Evolutionary conservation across 2,888 invertebrate species (phyloP).

Genomic region (Endomychus coccineus): DNA sequence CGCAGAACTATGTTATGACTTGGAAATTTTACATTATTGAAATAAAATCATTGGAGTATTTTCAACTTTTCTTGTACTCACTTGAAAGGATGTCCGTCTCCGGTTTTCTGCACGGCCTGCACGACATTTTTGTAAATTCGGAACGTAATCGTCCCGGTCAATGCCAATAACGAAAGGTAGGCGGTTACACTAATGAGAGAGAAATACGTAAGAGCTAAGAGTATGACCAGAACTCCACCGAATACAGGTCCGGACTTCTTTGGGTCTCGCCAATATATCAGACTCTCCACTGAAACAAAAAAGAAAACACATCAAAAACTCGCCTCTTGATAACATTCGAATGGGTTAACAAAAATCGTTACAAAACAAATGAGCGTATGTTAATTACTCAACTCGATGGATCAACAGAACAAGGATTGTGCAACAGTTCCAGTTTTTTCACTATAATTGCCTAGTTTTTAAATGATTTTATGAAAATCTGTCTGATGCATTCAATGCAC

Average conservation of each 20-base stretch:
- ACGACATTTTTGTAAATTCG: conserved; percentile 93
- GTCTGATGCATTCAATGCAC: too few relatives aligned
- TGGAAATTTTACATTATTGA: background rate
- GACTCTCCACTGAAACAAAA: conserved; percentile 74
- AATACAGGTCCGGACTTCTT: conserved; percentile 92
- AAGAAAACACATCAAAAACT: too few relatives aligned
- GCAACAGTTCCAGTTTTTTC: too few relatives aligned
- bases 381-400: too few relatives aligned
- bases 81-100: conserved; percentile 97
- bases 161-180: conserved; percentile 78
- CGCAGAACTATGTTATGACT: background rate
- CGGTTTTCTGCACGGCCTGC: conserved; percentile 92
- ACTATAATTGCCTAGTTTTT: too few relatives aligned
- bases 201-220: conserved; percentile 90
- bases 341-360: too few relatives aligned
- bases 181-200: conserved; percentile 93
- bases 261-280: conserved; percentile 97
- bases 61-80: conserved; percentile 44
- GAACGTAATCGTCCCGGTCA: conserved; percentile 85
- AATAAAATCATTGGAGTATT: background rate
- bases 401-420: too few relatives aligned
- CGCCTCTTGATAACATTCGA: too few relatives aligned
- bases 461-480: too few relatives aligned
- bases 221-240: conserved; percentile 78
- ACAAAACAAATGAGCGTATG: too few relatives aligned